Base-by-base conservation (phyloP, 2,113 vertebrate species). In the Eira barbara region DNA sequence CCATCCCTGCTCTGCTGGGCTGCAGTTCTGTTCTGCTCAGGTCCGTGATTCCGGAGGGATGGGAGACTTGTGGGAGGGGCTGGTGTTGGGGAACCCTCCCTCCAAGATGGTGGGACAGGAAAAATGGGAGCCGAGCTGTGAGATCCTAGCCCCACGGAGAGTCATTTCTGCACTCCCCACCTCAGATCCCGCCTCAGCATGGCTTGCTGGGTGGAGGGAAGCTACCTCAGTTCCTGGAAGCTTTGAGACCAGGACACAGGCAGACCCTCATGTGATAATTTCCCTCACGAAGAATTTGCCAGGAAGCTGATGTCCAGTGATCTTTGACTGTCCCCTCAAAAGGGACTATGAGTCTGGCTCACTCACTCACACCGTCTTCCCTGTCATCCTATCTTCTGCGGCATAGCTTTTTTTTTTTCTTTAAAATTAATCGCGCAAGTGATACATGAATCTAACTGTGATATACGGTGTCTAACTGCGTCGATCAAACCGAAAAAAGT, bases 351-450 rank as follows among this genome's bases (percentile, higher is more conserved):
- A 63, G 90, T 86, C 52, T 29, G 76, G 34, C 80, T 93, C 59
- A 69, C 34, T 23, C 55, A 21, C 73, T 80, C 80, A 23, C 8
- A 52, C 34, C 42, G 39, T 45, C n/a, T 39, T 31, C 25, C 71
- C 90, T 90, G 80, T 63, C 21, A 93, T n/a, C 57, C 47, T 36
- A 87, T 49, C 65, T 55, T 95, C 92, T 92, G 78, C 12, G 42
- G 59, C 55, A 73, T 82, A 95, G 42, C 47, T 73, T 27, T 57
- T 92, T 55, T 49, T 14, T 52, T 90, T 49, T 20, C 84, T 79
- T 96, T 93, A 86, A 94, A 93, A 49, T 93, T 97, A 94, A 93
- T 97, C 95, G 88, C 86, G 73, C 42, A 85, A 96, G 91, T 81
- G 81, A 94, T 36, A 71, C n/a, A 89, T 42, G 42, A 94, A 91